phyloP scores from a whole-genome alignment of 2,113 vertebrate species.

The Pollimyrus isidori region DNA sequence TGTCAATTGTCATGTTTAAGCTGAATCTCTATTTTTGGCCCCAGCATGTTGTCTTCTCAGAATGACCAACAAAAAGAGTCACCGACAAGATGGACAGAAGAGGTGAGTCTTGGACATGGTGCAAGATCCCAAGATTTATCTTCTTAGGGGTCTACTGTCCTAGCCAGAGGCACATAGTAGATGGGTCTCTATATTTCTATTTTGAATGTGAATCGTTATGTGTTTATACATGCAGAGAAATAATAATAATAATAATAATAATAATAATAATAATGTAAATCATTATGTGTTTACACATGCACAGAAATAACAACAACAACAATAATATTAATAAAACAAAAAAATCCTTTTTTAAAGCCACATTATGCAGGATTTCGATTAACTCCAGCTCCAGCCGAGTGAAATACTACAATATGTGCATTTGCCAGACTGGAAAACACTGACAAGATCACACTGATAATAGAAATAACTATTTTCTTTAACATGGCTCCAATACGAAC shows the following conservation, averaged over 20 bases:
- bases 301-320: not conserved
- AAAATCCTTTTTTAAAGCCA: not conserved
- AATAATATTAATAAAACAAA: not conserved
- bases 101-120: not conserved
- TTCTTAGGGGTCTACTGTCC: not conserved
- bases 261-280: not conserved
- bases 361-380: not conserved
- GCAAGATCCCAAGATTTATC: not conserved
- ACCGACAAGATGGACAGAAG: not conserved
- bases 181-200: not conserved
- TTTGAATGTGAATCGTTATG: not conserved
- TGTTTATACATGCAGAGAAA: not conserved
- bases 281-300: not conserved
- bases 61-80: not conserved
- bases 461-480: constrained; percentile 7
- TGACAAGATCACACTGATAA: not conserved
- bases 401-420: not conserved
- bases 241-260: not conserved
- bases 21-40: not conserved
- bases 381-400: not conserved
- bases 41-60: not conserved
- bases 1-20: not conserved
- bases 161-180: not conserved
- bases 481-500: not conserved
- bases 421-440: not conserved